Base-by-base conservation (phyloP, 1,140 invertebrate species). In the Zaprionus taronus region DNA sequence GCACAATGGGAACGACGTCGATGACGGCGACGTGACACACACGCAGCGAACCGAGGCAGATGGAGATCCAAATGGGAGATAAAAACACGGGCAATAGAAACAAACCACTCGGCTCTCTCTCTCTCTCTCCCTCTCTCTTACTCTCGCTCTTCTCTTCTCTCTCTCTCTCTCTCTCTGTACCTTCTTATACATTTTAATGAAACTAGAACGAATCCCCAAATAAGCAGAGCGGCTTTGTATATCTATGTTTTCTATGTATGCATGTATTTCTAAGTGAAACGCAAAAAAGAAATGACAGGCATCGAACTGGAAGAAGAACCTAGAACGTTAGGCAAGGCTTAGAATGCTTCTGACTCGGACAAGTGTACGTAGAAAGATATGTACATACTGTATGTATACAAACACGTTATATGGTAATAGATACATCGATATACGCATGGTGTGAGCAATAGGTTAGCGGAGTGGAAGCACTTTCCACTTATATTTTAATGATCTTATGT, bases 131-230 rank as follows among this genome's bases (percentile, higher is more conserved):
- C 63, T 14, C 9, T 15, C 26, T 31, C 28, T 31, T 31, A 31
- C 28, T 31, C 7, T 31, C 28, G 28, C 28, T 31, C 28, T 31
- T 7, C 28, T 9, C 28, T 28, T 11, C 44, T 12, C 47, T 64
- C 38, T 47, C 66, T 51, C 56, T 7, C 55, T 62, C 34, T 26
- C 24, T 44, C n/a, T 34, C 53, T 55, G 49, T 38, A 38, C 36
- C 47, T 75, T 38, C 57, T 41, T 64, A 53, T 78, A 76, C 55
- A 66, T 73, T 83, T 73, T 64, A 67, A 83, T 83, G 72, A 77
- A 85, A 85, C 80, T 91, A 83, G 86, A 90, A 91, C 81, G 79
- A 80, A 85, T 81, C 76, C n/a, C 41, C 22, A 63, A 80, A 71
- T 61, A 72, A 77, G 61, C 53, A 61, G 64, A 67, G 75, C 70